These are phyloP conservation scores for Orussus abietinus DNA, from an alignment of 1,140 invertebrate genomes.

Conservation along the genomic window DNA sequence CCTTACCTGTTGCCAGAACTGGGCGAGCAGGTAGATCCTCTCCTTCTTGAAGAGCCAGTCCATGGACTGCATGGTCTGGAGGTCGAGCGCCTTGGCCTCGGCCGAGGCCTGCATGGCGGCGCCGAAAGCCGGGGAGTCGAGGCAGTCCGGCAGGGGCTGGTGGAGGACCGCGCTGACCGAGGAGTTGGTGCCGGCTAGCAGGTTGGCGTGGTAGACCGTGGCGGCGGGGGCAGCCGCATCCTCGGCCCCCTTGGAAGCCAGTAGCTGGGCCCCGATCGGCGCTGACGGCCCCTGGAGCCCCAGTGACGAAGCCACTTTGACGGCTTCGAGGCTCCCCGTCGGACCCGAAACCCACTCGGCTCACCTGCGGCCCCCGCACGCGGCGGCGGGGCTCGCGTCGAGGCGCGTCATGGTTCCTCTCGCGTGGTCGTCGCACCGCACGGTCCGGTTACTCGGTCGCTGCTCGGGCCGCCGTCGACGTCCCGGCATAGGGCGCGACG, in stretches of 20 bases:
- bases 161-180: conserved; percentile 46
- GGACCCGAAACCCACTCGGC: conserved; percentile 38
- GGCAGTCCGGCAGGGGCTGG: conserved; percentile 43
- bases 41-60: conserved; percentile 94
- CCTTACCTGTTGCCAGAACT: conserved; percentile 93
- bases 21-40: conserved; percentile 84
- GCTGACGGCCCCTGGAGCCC: conserved; percentile 53
- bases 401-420: conserved; percentile 13
- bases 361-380: conserved; percentile 19
- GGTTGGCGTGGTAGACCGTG: conserved; percentile 50
- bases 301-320: conserved; percentile 57
- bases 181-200: conserved; percentile 50
- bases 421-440: conserved; percentile 16
- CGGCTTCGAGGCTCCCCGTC: conserved; percentile 47
- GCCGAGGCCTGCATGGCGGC: conserved; percentile 73
- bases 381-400: conserved; percentile 23
- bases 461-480: conserved; percentile 12
- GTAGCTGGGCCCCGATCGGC: conserved; percentile 52
- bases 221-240: conserved; percentile 43
- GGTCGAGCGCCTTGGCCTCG: conserved; percentile 60
- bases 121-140: conserved; percentile 50
- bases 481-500: no score
- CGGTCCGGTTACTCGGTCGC: conserved; percentile 20
- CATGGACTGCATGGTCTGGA: conserved; percentile 86
- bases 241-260: conserved; percentile 44